A percentile compares a stretch with the other conserved stretches of the same genome.
Conservation (phyloP, 2,113 vertebrate genomes). For the Monarcha castaneiventris region DNA sequence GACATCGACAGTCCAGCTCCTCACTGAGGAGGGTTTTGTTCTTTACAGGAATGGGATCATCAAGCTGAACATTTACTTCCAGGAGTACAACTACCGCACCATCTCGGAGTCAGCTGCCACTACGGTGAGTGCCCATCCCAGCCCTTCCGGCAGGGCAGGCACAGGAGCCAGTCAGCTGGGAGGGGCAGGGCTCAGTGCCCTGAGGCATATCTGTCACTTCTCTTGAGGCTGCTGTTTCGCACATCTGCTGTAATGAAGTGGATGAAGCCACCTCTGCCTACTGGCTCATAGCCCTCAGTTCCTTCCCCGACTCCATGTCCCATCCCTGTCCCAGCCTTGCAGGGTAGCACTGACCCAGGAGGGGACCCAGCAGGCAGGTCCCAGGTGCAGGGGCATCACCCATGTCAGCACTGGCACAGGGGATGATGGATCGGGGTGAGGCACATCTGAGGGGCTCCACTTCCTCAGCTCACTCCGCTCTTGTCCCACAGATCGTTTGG, state of each 20-base stretch:
- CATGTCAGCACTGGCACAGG: fast-evolving
- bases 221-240: fast-evolving
- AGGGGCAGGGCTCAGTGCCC: background rate
- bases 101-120: conserved; percentile 73
- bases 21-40: background rate
- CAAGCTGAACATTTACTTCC: conserved; percentile 83
- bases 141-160: background rate
- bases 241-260: background rate
- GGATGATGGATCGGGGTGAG: fast-evolving
- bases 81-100: conserved; percentile 82
- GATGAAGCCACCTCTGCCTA: background rate
- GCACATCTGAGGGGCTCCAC: fast-evolving
- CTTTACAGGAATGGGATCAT: conserved; percentile 70
- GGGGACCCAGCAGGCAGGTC: background rate
- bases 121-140: conserved; percentile 61
- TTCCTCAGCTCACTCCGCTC: background rate
- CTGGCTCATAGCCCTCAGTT: background rate
- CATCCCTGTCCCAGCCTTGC: fast-evolving
- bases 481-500: conserved; percentile 74
- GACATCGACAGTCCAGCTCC: fast-evolving
- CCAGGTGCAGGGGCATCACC: background rate
- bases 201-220: fast-evolving
- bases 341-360: background rate
- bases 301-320: background rate
- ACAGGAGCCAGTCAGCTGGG: background rate